A percentile compares a stretch with the other conserved stretches of the same genome.
These are phyloP conservation scores for Kryptolebias ocellatus DNA, from an alignment of 2,797 vertebrate genomes.

Conservation along the genomic window DNA sequence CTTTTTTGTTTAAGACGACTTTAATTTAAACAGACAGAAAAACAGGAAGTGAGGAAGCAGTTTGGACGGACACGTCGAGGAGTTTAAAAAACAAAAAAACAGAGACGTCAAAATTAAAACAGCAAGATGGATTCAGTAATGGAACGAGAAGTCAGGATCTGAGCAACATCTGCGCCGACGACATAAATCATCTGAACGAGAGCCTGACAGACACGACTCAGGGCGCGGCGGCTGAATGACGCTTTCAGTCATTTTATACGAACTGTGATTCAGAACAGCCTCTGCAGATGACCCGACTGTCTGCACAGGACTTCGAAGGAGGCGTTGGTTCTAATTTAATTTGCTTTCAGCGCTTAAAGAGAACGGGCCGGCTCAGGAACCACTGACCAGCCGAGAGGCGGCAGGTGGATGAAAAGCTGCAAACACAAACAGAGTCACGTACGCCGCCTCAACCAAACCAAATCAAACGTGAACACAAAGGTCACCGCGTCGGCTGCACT, in stretches of 20 bases:
- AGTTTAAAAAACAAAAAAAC: slow-evolving; percentile 76
- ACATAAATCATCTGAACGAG: slow-evolving; percentile 86
- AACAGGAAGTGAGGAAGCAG: slow-evolving; percentile 42
- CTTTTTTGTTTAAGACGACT: too few species aligned
- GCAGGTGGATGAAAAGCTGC: slow-evolving; percentile 22
- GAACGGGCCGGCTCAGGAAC: not conserved
- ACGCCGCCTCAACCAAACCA: slow-evolving; percentile 18
- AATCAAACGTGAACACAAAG: slow-evolving; percentile 62
- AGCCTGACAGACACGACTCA: slow-evolving; percentile 75
- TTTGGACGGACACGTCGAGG: slow-evolving; percentile 67
- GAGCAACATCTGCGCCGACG: slow-evolving; percentile 86
- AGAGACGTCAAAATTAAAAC: slow-evolving; percentile 84
- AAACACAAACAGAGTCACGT: slow-evolving; percentile 8
- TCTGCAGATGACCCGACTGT: slow-evolving; percentile 53
- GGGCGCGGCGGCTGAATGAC: slow-evolving; percentile 64
- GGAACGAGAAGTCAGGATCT: slow-evolving; percentile 86
- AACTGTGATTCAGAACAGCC: slow-evolving; percentile 33
- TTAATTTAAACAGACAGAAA: not conserved
- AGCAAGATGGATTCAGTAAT: slow-evolving; percentile 85
- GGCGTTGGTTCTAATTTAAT: slow-evolving; percentile 4
- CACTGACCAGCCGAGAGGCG: not conserved
- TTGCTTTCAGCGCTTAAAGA: too few species aligned
- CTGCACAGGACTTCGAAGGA: slow-evolving; percentile 7
- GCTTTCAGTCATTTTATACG: slow-evolving; percentile 68
- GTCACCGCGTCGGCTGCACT: slow-evolving; percentile 66